These are phyloP conservation scores for Ostrea edulis DNA, from an alignment of 1,140 invertebrate species.

Conservation along the genomic window DNA sequence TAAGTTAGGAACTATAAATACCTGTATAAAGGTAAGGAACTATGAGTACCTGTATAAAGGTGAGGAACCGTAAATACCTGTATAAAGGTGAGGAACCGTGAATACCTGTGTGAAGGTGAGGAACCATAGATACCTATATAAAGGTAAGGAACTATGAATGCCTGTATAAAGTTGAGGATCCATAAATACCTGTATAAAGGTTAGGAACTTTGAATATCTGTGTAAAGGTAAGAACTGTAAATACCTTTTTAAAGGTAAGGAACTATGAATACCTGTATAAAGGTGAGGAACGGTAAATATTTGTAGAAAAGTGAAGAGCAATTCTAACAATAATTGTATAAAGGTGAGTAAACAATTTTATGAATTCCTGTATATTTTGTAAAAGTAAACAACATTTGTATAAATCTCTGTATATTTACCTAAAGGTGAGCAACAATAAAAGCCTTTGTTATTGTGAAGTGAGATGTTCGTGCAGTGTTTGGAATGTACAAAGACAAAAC, in stretches of 20 bases:
- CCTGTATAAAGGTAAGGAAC: no score
- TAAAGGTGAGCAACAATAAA: no score
- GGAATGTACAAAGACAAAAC: no score
- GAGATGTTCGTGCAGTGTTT: no score
- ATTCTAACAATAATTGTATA: background rate
- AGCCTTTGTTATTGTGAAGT: no score
- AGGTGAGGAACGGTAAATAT: background rate
- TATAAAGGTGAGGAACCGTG: background rate
- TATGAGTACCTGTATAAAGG: background rate
- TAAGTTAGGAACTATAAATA: no score
- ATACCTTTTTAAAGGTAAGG: no score
- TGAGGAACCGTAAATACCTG: background rate
- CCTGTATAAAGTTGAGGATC: background rate
- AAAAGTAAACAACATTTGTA: no score
- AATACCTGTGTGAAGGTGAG: conserved; percentile 63
- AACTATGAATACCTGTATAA: background rate
- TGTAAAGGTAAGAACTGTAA: no score
- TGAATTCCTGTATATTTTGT: no score
- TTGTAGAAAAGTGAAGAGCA: background rate
- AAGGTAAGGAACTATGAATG: conserved; percentile 81
- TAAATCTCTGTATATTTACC: no score
- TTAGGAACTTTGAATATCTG: background rate
- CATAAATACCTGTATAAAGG: background rate
- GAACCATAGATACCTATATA: conserved; percentile 85
- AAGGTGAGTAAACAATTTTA: conserved; percentile 66